Base-by-base conservation (phyloP, 2,113 vertebrate genomes). In the Salvelinus namaycush region DNA sequence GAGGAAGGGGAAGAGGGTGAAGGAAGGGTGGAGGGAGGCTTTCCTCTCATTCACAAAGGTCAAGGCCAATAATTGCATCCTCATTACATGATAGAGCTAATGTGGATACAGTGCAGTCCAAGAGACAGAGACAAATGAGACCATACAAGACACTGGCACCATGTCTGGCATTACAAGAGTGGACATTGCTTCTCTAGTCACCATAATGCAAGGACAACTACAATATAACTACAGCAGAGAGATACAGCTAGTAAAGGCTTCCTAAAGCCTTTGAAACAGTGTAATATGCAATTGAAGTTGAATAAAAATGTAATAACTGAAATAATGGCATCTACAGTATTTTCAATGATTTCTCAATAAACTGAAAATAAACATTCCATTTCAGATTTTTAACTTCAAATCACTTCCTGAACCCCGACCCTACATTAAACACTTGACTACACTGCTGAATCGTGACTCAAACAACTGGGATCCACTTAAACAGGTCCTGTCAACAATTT, bases 51-150 rank as follows among this genome's bases (percentile, higher is more conserved):
- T 68, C 12, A 60, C 14, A 39, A 81, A 86, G 81, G 77, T 83
- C 83, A 77, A 82, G 74, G 79, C 70, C 64, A 20, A 77, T 87
- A 86, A 88, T 83, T 87, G 78, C 26, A 8, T 76, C 74, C 74
- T 74, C 74, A 87, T 86, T 87, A 88, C 67, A 31, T 76, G 16
- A 68, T 26, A 7, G 22, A 76, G 79, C 73, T 79, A 83, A 80
- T 84, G 77, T 66, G n/a, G 54, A 78, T 79, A 1, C 29, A 34
- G 6, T 62, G 5, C 5, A 62, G 59, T 16, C 59, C 59, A 11
- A n/a, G 20, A 62, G 59, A 62, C 59, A 62, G 20, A 62, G 59
- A 62, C 59, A n/a, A 16, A 62, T 62, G 59, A 62, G 6, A 22
- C 59, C 59, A 62, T 22, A 22, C n/a, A n/a, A 62, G 2, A 62